Base-by-base conservation (phyloP, 2,113 vertebrate species). In the Podocnemis expansa region DNA sequence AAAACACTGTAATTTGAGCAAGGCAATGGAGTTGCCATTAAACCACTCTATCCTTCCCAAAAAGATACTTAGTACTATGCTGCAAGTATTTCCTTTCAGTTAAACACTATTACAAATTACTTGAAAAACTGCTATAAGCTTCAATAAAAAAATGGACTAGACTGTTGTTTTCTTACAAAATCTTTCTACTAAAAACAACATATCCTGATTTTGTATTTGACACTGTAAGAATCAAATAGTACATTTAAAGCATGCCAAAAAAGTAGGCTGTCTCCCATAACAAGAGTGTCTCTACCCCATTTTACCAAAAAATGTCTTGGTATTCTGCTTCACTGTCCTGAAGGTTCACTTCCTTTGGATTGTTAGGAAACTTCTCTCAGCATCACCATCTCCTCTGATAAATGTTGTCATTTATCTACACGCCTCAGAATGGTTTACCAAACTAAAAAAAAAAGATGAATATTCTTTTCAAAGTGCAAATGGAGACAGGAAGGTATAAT, bases 61-160 rank as follows among this genome's bases (percentile, higher is more conserved):
- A 81, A 25, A 8, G 3, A 0, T 1, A 4, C 1, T 12, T 2
- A 45, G 25, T 5, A 0, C 49, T 9, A 73, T 0, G n/a, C 7
- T 21, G 3, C 47, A 2, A 16, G n/a, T 13, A 2, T 10, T 38
- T 70, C n/a, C 63, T 38, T 70, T 38, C 34, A 70, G 34, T 38
- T 38, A 21, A 70, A 70, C n/a, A n/a, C 17, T 67, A 67, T 67
- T 38, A 70, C n/a, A 70, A 38, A 10, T 38, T 70, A 70, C 63
- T 70, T 70, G 7, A 67, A 16, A n/a, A 16, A 13, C 58, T 19
- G 34, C 60, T 19, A n/a, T 6, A 63, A 67, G 19, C 17, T n/a
- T n/a, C 60, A 67, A n/a, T 17, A n/a, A 31, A n/a, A 67, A 21
- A 67, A n/a, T 67, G 60, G 60, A 67, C 9, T 8, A 67, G 31